Conservation (phyloP, 2,113 vertebrate genomes). For the Platanista minor region DNA sequence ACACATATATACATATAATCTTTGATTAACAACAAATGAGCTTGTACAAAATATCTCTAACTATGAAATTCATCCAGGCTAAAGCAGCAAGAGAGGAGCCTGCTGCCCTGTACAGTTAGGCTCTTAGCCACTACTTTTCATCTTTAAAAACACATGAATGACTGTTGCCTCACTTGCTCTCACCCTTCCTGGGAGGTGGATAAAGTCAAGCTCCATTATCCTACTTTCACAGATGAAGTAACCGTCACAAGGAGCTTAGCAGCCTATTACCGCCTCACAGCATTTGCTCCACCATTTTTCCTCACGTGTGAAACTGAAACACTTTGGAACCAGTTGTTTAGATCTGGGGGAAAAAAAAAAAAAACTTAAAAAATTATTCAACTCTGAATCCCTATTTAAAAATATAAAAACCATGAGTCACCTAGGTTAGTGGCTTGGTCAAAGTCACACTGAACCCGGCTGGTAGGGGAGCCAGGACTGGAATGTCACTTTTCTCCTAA, state of each 20-base stretch:
- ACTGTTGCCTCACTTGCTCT: not conserved
- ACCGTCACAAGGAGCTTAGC: not conserved
- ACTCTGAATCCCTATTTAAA: not conserved
- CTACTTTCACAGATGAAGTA: not conserved
- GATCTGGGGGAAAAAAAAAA: not conserved
- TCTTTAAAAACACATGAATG: not conserved
- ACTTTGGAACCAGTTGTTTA: not conserved
- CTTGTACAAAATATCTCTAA: not conserved
- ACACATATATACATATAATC: not conserved
- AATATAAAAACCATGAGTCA: not conserved
- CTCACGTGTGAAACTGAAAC: not conserved
- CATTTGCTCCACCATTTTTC: not conserved
- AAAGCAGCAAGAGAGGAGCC: not conserved
- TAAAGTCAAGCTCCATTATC: not conserved
- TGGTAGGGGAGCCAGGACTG: not conserved
- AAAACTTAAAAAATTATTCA: not conserved
- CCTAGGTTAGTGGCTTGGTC: not conserved
- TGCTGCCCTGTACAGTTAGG: accelerated
- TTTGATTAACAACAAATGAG: not conserved
- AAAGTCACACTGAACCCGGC: not conserved
- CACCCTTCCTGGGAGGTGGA: not conserved
- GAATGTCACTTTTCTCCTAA: not conserved
- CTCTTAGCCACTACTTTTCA: not conserved
- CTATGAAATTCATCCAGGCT: not conserved
- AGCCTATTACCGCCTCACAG: not conserved